Evolutionary conservation across 53 echinoderm and acorn worm genomes (phyloP), one percentile per base, ranked within the genome.

Genomic region (Holothuria scabra): DNA sequence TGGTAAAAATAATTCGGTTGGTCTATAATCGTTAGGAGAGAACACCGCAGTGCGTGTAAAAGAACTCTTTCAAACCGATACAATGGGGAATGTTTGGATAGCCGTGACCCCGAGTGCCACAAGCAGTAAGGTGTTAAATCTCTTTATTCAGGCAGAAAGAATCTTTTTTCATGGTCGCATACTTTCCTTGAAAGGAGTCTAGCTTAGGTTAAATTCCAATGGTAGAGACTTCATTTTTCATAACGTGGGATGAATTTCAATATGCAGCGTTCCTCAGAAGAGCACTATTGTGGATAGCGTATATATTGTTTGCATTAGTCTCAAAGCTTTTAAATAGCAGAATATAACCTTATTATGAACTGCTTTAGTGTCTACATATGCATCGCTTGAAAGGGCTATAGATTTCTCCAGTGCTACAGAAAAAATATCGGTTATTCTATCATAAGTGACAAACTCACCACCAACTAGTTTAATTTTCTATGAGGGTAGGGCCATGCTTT

Each of bases 401-500:
- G 8, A 2, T 18, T 16, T 16, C 52, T 52, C 52, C 52, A 52
- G 18, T 52, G 52, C 18, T 52, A 18, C 52, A 52, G 18, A 52
- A 12, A 52, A 52, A 52, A 52, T 52, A 52, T 52, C 1, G 52
- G 52, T 3, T 52, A 52, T 52, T 52, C 18, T 52, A 52, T 52
- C 52, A 52, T 52, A 72, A 46, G 72, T 72, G 72, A 46, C 48
- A 48, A 72, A 72, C 25, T 72, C n/a, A 28, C 26, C 72, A 16
- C 72, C 72, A 46, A 46, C 33, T 21, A 38, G 37, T 67, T 67
- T 38, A 72, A 72, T 48, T 26, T 72, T 44, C 72, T 72, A 12
- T 34, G 21, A 72, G 72, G 72, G 72, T 72, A 72, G 72, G 72
- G 72, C 72, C 48, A 41, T 72, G 72, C 48, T 72, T 44, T 72